phyloP scores from a whole-genome alignment of 37 sponge, comb jelly and placozoan genomes.

The Mnemiopsis leidyi region DNA sequence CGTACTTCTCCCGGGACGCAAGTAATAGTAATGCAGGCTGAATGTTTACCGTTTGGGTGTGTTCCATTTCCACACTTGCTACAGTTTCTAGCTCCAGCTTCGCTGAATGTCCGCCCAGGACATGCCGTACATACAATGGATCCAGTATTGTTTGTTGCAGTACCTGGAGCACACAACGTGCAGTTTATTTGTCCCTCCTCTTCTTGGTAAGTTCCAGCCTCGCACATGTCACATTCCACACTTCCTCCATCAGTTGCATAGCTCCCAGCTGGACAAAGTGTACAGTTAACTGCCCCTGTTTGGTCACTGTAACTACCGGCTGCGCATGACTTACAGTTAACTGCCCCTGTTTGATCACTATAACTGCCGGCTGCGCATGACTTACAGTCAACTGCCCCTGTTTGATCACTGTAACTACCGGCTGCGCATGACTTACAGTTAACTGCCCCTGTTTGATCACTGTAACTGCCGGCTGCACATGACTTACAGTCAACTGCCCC shows the following conservation, averaged over 20 bases:
- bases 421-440: background rate
- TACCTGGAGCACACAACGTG: background rate
- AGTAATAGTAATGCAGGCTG: background rate
- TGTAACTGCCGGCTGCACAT: background rate
- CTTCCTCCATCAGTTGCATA: background rate
- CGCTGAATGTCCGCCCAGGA: background rate
- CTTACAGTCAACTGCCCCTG: background rate
- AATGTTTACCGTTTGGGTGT: background rate
- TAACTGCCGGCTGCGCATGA: background rate
- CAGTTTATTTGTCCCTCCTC: background rate
- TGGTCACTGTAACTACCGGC: background rate
- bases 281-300: background rate
- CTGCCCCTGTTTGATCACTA: background rate
- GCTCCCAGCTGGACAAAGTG: background rate
- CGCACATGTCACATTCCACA: background rate
- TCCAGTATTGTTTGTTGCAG: background rate
- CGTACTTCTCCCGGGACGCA: slow-evolving; percentile 30
- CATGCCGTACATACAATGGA: background rate
- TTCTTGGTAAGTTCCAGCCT: background rate
- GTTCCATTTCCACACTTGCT: background rate
- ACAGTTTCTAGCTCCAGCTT: background rate
- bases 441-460: background rate
- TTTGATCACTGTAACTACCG: background rate
- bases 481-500: background rate
- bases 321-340: background rate